Percentiles rank a stretch among this genome's conserved stretches.
phyloP scores from a whole-genome alignment of 2,113 vertebrate genomes.

The Lycocorax pyrrhopterus region DNA sequence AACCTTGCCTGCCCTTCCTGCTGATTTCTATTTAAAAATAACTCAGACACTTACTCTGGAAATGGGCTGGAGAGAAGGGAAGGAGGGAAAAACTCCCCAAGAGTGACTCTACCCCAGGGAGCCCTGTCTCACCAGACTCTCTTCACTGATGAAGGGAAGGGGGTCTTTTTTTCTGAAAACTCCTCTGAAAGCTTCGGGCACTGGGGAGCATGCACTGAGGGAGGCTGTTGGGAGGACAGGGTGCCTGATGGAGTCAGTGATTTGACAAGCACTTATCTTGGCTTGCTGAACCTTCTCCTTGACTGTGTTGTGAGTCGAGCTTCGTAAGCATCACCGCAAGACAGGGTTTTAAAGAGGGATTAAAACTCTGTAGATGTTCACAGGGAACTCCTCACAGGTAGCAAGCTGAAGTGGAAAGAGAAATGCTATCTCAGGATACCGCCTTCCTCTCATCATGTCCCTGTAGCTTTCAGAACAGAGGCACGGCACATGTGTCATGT shows the following conservation, averaged over 20 bases:
- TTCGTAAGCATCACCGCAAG: not conserved
- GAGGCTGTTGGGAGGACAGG: not conserved
- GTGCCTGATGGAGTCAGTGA: not conserved
- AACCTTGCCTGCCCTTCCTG: slow-evolving; percentile 12
- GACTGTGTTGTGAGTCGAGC: accelerated
- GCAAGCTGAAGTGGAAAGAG: not conserved
- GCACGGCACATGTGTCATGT: not conserved
- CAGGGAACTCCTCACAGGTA: not conserved
- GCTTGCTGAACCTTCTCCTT: not conserved
- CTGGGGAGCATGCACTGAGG: not conserved
- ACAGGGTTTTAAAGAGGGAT: not conserved
- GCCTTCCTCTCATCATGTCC: not conserved
- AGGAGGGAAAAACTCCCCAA: not conserved
- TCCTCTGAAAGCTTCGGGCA: not conserved
- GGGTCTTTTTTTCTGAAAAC: not conserved
- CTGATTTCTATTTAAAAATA: not conserved
- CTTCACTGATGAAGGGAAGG: not conserved
- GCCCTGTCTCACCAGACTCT: not conserved
- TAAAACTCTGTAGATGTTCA: not conserved
- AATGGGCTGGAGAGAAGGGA: not conserved
- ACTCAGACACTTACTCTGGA: not conserved
- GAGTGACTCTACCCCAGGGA: not conserved
- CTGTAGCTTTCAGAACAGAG: not conserved
- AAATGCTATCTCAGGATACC: not conserved
- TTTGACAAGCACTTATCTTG: accelerated